phyloP scores from a whole-genome alignment of 2,797 vertebrate species.

The Pangasius sanitwongsei region DNA sequence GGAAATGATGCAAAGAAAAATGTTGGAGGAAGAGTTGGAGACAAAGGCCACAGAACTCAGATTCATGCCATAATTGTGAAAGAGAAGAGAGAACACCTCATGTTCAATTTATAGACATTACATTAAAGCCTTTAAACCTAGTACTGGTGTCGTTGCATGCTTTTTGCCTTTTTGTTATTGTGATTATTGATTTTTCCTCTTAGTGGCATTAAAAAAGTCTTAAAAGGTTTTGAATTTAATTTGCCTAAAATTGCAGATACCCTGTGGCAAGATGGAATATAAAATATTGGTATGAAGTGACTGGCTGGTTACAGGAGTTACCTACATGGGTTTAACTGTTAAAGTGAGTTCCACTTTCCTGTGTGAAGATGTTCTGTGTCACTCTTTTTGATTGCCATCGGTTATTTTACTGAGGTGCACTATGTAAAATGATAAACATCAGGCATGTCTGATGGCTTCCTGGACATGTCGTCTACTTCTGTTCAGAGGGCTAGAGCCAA shows the following conservation, averaged over 20 bases:
- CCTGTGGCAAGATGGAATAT: neutral
- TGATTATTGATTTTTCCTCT: neutral
- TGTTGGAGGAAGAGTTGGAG: neutral
- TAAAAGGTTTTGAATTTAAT: neutral
- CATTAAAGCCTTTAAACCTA: neutral
- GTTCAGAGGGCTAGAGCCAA: conserved; percentile 1
- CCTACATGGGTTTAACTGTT: neutral
- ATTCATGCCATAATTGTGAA: neutral
- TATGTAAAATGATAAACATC: conserved; percentile 35
- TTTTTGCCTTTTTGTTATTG: neutral
- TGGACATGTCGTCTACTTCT: conserved; percentile 26
- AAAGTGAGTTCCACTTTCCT: neutral
- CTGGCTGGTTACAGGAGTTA: neutral
- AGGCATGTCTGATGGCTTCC: conserved; percentile 31
- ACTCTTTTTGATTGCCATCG: neutral
- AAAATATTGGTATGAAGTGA: neutral
- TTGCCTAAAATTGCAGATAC: neutral
- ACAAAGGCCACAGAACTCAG: neutral
- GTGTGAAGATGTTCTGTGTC: neutral
- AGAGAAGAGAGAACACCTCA: neutral
- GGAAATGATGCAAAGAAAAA: neutral
- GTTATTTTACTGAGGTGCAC: conserved; percentile 28
- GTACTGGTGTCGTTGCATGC: neutral
- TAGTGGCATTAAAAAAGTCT: neutral
- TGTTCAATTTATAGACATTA: neutral